Evolutionary conservation across 2,113 vertebrate genomes (phyloP).

Genomic region (Opisthocomus hoazin): DNA sequence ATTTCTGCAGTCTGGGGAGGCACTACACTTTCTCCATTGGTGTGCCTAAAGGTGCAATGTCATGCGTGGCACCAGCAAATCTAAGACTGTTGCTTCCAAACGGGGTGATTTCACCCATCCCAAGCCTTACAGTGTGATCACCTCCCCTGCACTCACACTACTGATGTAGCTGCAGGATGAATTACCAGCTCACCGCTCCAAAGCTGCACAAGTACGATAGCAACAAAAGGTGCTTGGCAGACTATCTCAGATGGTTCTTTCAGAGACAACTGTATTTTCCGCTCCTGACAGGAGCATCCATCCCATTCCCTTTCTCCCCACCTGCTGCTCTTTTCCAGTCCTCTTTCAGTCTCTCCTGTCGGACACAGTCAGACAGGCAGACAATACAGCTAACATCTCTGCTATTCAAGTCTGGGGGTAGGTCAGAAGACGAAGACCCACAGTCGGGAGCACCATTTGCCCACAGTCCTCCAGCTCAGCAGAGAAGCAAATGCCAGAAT

Average conservation of each 20-base stretch:
- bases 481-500: not conserved
- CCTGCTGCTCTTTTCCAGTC: not conserved
- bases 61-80: not conserved
- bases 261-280: not conserved
- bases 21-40: not conserved
- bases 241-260: not conserved
- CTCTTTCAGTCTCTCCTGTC: not conserved
- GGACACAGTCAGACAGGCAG: not conserved
- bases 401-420: not conserved
- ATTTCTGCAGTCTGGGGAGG: not conserved
- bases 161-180: not conserved
- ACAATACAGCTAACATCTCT: not conserved
- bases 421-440: not conserved
- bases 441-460: not conserved
- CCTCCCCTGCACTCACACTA: not conserved
- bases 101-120: not conserved
- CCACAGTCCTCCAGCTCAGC: not conserved
- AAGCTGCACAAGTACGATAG: slow-evolving; percentile 10
- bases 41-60: not conserved
- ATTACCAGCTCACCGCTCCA: slow-evolving; percentile 26
- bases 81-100: not conserved
- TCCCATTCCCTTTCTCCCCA: not conserved
- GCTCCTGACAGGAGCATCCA: not conserved
- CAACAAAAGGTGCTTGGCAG: not conserved
- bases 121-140: not conserved